These are phyloP conservation scores for Podotricha telesiphe DNA, from an alignment of 2,888 invertebrate species.

Conservation along the genomic window DNA sequence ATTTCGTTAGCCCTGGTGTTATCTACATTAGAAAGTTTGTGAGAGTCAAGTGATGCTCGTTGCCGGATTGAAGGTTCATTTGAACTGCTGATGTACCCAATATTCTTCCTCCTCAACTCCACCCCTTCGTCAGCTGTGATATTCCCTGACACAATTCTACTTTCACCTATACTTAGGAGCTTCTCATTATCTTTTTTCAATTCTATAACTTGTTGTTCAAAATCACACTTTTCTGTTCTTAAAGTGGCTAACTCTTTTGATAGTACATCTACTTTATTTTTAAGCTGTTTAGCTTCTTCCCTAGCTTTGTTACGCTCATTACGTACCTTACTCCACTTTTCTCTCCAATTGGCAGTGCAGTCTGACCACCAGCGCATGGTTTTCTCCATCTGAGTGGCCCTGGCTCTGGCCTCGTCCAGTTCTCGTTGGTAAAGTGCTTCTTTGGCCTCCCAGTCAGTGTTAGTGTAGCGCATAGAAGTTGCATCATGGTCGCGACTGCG, in stretches of 20 bases:
- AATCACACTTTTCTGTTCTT: conserved; percentile 91
- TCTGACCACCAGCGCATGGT: conserved; percentile 99
- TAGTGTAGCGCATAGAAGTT: conserved; percentile 85
- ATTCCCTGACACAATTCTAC: conserved; percentile 70
- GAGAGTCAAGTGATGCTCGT: conserved; percentile 74
- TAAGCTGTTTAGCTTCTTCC: conserved; percentile 93
- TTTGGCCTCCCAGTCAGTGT: conserved; percentile 91
- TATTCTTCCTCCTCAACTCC: conserved; percentile 69
- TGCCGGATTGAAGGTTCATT: conserved; percentile 66
- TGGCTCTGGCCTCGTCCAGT: conserved; percentile 95
- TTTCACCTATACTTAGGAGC: conserved; percentile 82
- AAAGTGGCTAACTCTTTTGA: conserved; percentile 89
- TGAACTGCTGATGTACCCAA: conserved; percentile 63
- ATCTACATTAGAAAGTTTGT: conserved; percentile 76
- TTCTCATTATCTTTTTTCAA: conserved; percentile 92
- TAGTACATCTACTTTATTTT: conserved; percentile 90
- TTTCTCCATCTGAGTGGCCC: conserved; percentile 99
- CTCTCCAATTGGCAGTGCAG: conserved; percentile 98
- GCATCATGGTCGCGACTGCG: conserved; percentile 85
- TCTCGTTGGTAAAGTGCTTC: conserved; percentile 89
- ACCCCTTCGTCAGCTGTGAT: conserved; percentile 71
- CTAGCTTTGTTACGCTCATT: conserved; percentile 96
- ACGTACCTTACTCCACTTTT: conserved; percentile 97
- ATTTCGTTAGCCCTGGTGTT: conserved; percentile 73
- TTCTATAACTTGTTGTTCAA: conserved; percentile 90